Base-by-base conservation (phyloP, 2,888 invertebrate genomes). In the Sinotaia quadrata region DNA sequence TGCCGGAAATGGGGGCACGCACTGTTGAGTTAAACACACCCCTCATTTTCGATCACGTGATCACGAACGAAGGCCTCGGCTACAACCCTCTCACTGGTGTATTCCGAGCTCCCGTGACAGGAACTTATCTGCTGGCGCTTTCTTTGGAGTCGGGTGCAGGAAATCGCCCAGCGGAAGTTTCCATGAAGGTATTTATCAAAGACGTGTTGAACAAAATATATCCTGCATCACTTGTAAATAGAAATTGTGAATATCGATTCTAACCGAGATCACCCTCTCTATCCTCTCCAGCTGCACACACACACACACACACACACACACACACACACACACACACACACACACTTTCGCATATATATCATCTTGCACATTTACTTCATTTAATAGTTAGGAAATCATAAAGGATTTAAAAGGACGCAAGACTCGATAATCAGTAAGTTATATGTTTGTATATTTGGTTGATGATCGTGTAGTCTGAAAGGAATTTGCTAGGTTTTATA, bases 61-160 rank as follows among this genome's bases (percentile, higher is more conserved):
- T 65, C 54, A 65, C 65, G 31, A 65, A 65, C 33, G 41, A 65
- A 56, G 65, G 65, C 56, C 65, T 56, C 41, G 65, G 65, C 31
- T 65, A 65, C 24, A 44, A 56, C 24, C 5, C 65, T 15, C 7
- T 18, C 10, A 8, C 33, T 12, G 65, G 65, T 3, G 34, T 33
- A 2, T 65, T 65, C 33, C 29, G 56, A 2, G 56, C 65, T 5
- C 65, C 65, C 2, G 56, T 65, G 18, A 21, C 41, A 5, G 65
- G 56, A 10, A 65, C 65, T 24, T 65, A 65, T 18, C 1, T 47
- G 56, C 31, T 65, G 7, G 27, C 56, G 7, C 41, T 44, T 31
- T 65, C 65, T 24, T 24, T 65, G 29, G 44, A 65, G 44, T 37
- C 65, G 1, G 65, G 65, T 2, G 10, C 65, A 5, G 56, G 47